Evolutionary conservation across 2,888 invertebrate genomes (phyloP), one percentile per base, ranked within the genome.

Genomic region (Drosophila ustulata): DNA sequence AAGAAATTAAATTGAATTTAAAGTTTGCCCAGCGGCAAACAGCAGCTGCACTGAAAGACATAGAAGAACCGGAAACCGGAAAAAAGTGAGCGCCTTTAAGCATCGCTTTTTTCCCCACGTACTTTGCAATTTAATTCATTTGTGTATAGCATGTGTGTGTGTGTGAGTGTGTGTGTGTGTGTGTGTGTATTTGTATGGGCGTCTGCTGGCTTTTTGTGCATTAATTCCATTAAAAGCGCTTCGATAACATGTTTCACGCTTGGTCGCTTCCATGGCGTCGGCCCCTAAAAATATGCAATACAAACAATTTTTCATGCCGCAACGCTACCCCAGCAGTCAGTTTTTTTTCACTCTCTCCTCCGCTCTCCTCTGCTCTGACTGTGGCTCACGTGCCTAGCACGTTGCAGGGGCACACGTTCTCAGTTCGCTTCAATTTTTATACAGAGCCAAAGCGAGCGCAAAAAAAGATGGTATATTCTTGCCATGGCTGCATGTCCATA

Each of bases 201-300:
- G 58, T 57, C 64, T 68, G 68, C 57, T 46, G 39, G 59, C 39
- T 37, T 79, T 67, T 75, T 69, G 66, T 70, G 76, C 75, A 80
- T 82, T 80, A 80, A 83, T 82, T 81, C 83, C 83, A 83, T 81
- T 81, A 81, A 80, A 78, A 83, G 77, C 78, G 78, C 71, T 78
- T 69, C 75, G 81, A 82, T 81, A 80, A 82, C 81, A 80, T 78
- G 80, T 80, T 81, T 81, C 71, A 82, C 83, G 81, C 81, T 81
- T 83, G 71, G 78, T 55, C 69, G 80, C 80, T 63, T 76, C 51
- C 65, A 71, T 57, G 32, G 71, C 77, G 67, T 72, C 77, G 68
- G 75, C 80, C 68, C 81, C 83, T 83, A 82, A 81, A 81, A 81
- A 81, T 81, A 82, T 81, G 81, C 81, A 81, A 78, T 81, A 83